Evolutionary conservation across 2,888 invertebrate genomes (phyloP).

Genomic region (Amorpha juglandis): DNA sequence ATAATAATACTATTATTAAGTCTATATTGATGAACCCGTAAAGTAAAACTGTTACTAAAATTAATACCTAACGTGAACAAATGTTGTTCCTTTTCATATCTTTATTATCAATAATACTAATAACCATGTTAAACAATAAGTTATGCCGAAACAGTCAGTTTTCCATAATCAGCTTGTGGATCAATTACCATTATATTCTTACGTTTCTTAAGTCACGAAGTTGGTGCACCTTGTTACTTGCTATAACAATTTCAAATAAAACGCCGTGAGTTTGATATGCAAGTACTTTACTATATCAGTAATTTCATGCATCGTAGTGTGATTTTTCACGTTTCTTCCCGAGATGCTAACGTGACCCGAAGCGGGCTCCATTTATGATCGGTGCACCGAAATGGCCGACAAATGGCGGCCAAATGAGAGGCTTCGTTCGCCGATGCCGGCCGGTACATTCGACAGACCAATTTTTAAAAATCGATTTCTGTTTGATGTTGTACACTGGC

Average conservation of each 20-base stretch:
- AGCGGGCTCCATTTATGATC: slow-evolving; percentile 83
- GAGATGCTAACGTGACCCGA: slow-evolving; percentile 80
- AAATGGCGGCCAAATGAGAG: slow-evolving; percentile 84
- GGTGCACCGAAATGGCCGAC: slow-evolving; percentile 83
- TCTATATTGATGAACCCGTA: too few species aligned
- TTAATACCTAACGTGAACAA: too few species aligned
- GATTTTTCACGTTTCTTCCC: slow-evolving; percentile 82
- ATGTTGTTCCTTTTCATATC: too few species aligned
- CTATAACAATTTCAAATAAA: background rate
- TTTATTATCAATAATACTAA: too few species aligned
- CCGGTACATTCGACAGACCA: slow-evolving; percentile 65
- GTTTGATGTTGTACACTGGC: slow-evolving; percentile 39
- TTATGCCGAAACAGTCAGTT: too few species aligned
- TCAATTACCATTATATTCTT: too few species aligned
- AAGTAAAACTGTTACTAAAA: too few species aligned
- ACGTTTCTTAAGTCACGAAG: background rate
- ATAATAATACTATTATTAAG: too few species aligned
- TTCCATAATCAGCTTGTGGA: too few species aligned
- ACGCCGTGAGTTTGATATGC: background rate
- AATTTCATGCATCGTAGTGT: slow-evolving; percentile 79
- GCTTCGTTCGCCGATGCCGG: slow-evolving; percentile 78
- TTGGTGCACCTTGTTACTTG: background rate
- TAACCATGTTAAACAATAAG: too few species aligned
- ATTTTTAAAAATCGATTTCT: slow-evolving; percentile 55
- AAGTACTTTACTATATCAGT: slow-evolving; percentile 46